Evolutionary conservation across 2,888 invertebrate genomes (phyloP), one percentile per base, ranked within the genome.

Genomic region (Synergus gifuensis): DNA sequence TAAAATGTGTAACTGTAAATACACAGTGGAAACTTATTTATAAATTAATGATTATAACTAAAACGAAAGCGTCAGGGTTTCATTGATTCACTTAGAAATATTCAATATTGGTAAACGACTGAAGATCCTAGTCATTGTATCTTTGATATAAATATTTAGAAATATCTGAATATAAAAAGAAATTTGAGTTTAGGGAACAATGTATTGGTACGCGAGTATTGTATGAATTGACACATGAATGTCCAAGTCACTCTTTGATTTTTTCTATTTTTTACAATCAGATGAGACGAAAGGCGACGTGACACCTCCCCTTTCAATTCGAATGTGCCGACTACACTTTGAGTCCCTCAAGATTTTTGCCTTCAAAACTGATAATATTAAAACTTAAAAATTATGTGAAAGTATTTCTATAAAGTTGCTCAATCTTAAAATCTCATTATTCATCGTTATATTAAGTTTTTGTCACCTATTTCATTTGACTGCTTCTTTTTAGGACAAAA

Each of bases 131-230:
- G 44, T 18, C 22, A 67, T 22, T 28, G 22, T 16, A 46, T 67
- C 46, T 67, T 67, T 46, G 44, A 67, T 40, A 64, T 64, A 42
- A 64, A 40, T 58, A 18, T 7, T n/a, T 63, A 63, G 16, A 36
- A n/a, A 28, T 40, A n/a, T 64, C 40, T 64, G 36, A 18, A 64
- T 64, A 5, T 64, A 16, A 40, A 64, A 63, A 63, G 36, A 64
- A 40, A 1, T 40, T 67, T 44, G 67, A 44, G 67, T 44, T 67
- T 67, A 67, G 44, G 86, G 87, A 88, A 87, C 87, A 88, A 89
- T 85, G 83, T 88, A 86, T 86, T 84, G 81, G 82, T 85, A 83
- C 78, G 79, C 14, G 40, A 63, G 14, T 36, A 63, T 64, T 40
- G 64, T 73, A 79, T 77, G 81, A 66, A 76, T 77, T 63, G 66